These are phyloP conservation scores for Idaea dimidiata DNA, from an alignment of 2,888 invertebrate species.

Conservation along the genomic window DNA sequence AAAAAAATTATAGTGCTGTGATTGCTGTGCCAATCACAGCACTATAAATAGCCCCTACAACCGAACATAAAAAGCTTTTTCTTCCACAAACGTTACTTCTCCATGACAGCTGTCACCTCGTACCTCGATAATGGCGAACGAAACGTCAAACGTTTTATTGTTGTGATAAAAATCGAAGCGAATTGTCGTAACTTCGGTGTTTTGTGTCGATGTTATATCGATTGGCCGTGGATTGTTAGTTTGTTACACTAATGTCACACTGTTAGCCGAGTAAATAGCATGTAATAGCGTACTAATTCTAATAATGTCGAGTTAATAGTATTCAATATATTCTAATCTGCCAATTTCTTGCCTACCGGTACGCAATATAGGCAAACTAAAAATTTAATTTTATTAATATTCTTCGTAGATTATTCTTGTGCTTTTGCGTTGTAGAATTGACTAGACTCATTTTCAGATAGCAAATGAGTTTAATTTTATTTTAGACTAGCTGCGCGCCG, in stretches of 20 bases:
- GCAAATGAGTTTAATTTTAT: no score
- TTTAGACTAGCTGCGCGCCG: no score
- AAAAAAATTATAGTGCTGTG: no score
- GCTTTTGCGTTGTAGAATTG: no score
- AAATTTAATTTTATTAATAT: no score
- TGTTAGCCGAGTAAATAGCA: not conserved
- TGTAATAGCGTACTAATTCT: not conserved
- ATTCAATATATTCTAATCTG: no score
- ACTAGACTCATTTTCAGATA: no score
- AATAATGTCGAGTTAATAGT: no score
- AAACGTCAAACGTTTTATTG: not conserved
- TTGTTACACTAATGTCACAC: not conserved
- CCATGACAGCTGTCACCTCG: not conserved
- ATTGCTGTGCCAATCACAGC: not conserved
- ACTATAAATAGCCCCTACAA: not conserved
- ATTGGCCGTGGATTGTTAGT: not conserved
- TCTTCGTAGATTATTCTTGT: no score
- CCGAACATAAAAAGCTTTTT: not conserved
- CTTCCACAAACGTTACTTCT: not conserved
- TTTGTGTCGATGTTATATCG: not conserved
- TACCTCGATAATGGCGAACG: not conserved
- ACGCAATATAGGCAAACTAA: no score
- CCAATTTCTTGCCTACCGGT: no score
- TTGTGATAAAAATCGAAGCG: not conserved
- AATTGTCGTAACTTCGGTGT: not conserved